Conservation (phyloP, 2,797 vertebrate genomes). For the Perodicticus potto region DNA sequence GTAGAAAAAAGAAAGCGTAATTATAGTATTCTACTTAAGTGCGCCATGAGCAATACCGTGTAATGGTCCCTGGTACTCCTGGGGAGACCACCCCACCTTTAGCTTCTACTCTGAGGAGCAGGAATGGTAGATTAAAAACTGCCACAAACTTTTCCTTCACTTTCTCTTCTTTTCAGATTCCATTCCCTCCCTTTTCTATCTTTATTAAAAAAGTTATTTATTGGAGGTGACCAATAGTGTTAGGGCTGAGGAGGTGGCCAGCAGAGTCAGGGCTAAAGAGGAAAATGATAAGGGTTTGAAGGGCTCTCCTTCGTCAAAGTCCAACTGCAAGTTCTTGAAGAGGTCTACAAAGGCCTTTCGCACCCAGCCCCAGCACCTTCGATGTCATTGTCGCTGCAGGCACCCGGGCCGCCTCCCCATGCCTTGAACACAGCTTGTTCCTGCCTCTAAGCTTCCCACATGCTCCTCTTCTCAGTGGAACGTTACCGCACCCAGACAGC, state of each 20-base stretch:
- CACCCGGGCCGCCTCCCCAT: too few relatives aligned
- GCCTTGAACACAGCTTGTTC: neutral
- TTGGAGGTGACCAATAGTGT: neutral
- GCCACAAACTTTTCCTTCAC: neutral
- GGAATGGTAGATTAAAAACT: neutral
- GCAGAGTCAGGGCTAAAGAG: neutral
- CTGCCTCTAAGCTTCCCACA: neutral
- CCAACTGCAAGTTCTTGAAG: neutral
- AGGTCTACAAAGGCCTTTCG: neutral
- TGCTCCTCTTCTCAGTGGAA: neutral
- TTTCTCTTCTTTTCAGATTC: neutral
- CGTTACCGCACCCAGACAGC: neutral
- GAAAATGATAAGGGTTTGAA: neutral
- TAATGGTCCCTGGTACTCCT: rapidly evolving
- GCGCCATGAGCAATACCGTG: neutral
- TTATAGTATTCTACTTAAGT: neutral
- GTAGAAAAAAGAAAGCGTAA: neutral
- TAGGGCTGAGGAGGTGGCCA: neutral
- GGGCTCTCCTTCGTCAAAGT: neutral
- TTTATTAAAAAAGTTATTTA: neutral
- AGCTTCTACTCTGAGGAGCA: neutral
- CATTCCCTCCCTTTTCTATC: neutral
- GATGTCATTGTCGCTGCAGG: neutral
- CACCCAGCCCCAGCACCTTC: too few relatives aligned
- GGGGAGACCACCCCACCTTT: neutral